These are phyloP conservation scores for Crotalus helleri DNA, from an alignment of 2,113 vertebrate species.

Conservation along the genomic window DNA sequence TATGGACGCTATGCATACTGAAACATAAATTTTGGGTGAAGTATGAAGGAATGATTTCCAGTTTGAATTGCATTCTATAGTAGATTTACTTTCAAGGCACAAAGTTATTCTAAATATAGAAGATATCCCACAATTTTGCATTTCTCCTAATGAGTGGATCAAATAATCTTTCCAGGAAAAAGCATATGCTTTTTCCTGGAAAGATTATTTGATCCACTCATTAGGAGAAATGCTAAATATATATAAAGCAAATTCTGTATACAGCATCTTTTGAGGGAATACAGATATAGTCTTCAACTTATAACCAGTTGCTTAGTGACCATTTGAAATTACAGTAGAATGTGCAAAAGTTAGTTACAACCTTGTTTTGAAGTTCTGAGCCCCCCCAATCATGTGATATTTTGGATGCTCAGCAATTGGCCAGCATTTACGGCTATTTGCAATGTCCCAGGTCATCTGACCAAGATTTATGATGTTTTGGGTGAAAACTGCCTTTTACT, in stretches of 20 bases:
- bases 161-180: not conserved
- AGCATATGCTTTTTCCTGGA: not conserved
- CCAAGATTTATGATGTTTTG: not conserved
- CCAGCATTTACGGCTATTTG: not conserved
- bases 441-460: not conserved
- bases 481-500: too few species aligned
- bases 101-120: not conserved
- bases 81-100: not conserved
- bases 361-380: not conserved
- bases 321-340: not conserved
- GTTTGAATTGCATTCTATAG: not conserved
- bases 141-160: not conserved
- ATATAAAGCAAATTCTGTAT: not conserved
- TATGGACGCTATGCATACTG: not conserved
- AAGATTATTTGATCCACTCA: too few species aligned
- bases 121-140: not conserved
- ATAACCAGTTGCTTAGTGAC: not conserved
- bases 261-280: not conserved
- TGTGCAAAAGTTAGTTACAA: not conserved
- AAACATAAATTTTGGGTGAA: not conserved
- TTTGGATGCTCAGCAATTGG: not conserved
- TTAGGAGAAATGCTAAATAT: not conserved
- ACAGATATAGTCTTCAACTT: not conserved
- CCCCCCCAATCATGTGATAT: not conserved
- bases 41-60: not conserved